phyloP scores from a whole-genome alignment of 2,113 vertebrate species.

The Callopanchax toddi region DNA sequence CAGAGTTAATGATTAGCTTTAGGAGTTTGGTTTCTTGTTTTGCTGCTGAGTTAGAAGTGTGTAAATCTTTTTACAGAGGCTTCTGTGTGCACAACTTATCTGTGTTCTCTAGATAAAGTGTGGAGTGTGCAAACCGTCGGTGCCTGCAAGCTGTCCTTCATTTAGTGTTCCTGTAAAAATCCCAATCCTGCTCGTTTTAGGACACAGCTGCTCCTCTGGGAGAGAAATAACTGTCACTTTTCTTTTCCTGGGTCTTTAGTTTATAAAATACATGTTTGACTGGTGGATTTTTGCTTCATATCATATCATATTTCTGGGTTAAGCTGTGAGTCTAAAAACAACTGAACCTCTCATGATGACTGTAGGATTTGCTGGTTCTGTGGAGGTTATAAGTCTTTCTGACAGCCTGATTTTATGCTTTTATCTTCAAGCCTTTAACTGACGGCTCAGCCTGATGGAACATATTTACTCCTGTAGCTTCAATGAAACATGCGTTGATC shows the following conservation, averaged over 20 bases:
- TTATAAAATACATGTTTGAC: too few relatives aligned
- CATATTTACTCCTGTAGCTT: too few relatives aligned
- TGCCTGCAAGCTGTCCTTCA: slow-evolving; percentile 67
- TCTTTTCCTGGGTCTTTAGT: background rate
- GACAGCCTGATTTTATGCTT: too few relatives aligned
- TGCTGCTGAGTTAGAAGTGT: slow-evolving; percentile 34
- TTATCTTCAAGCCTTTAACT: too few relatives aligned
- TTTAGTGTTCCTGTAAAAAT: slow-evolving; percentile 38
- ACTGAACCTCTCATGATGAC: too few relatives aligned
- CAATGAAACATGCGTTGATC: too few relatives aligned
- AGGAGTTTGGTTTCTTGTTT: slow-evolving; percentile 36
- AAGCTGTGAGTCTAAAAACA: too few relatives aligned
- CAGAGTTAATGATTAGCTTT: slow-evolving; percentile 67
- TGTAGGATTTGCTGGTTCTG: too few relatives aligned
- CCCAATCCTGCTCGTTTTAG: background rate
- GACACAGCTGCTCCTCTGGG: background rate
- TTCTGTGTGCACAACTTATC: slow-evolving; percentile 67
- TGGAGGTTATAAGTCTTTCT: too few relatives aligned
- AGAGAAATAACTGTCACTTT: background rate
- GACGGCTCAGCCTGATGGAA: too few relatives aligned
- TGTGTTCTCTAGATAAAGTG: slow-evolving; percentile 58
- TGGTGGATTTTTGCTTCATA: too few relatives aligned
- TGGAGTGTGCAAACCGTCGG: slow-evolving; percentile 45
- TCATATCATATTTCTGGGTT: too few relatives aligned
- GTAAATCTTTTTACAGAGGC: slow-evolving; percentile 36